Base-by-base conservation (phyloP, 2,113 vertebrate genomes). In the Hippolais icterina region DNA sequence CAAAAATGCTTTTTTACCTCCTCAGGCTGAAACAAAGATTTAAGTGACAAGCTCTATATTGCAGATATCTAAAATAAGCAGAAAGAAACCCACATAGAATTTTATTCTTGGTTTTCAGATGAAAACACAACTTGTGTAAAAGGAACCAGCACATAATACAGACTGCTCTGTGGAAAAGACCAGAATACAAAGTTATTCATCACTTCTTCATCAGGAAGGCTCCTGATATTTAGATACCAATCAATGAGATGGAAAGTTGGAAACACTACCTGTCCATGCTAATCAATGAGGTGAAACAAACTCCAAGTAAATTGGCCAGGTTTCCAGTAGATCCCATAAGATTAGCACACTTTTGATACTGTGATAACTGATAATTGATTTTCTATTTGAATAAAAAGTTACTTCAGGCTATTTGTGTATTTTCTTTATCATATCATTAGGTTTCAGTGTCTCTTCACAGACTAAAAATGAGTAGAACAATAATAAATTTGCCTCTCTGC, bases 61-160 rank as follows among this genome's bases (percentile, higher is more conserved):
- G 71, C 85, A 95, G 66, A 46, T 77, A 72, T 12, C 90, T 93
- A 94, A 96, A 97, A 92, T 86, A 93, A 88, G 94, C 47, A 27
- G 64, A 80, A 90, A 88, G 76, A 87, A 94, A 86, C 90, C 92
- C 86, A 94, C 81, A 89, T 42, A 90, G 23, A 79, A 49, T 92
- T 94, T 96, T 95, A 91, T 96, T 95, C 89, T 93, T 79, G 69
- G 87, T 95, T 94, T 89, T 75, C 59, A 91, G 57, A 91, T 53
- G 65, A 93, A 96, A 95, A 96, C 46, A 93, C 16, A 56, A 87
- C 49, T 89, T 53, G 66, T 69, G 35, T 50, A 91, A 89, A 82
- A 54, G 68, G 57, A 94, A 81, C 15, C 20, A 79, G 53, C 33
- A 94, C 31, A 31, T 44, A 87, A 89, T n/a, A 31, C 22, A 94